Base-by-base conservation (phyloP, 2,797 vertebrate species). In the Buphagus erythrorhynchus region DNA sequence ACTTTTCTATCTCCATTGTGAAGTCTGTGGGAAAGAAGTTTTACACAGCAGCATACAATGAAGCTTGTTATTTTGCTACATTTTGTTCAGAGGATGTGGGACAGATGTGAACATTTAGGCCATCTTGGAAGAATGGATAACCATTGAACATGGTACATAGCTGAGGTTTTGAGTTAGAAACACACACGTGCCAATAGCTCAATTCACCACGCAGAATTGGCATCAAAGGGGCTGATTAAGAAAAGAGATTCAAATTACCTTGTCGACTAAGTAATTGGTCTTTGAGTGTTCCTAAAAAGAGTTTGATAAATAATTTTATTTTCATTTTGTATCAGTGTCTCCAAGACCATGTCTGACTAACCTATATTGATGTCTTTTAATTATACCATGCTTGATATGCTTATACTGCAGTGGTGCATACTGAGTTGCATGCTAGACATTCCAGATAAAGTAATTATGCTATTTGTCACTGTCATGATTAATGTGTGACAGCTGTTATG, bases 401-500 rank as follows among this genome's bases (percentile, higher is more conserved):
- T 97, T 97, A 71, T 51, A 29, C 71, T 92, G 97, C 95, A 89
- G 92, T 96, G 94, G 96, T 93, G 93, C 97, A 96, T 97, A 97
- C 97, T 96, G 97, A 96, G 97, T 82, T 97, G 94, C 96, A 98
- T 97, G 97, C 93, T 97, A 98, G 97, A 97, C 97, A 98, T 98
- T 98, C 97, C 94, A 97, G 97, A 98, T 98, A 98, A 97, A 98
- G 97, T 98, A 98, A 98, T 98, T 98, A 98, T 97, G 97, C 96
- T 97, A 98, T 98, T 98, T 98, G 98, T 98, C 98, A 98, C 97
- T 98, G 98, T 98, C 98, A 96, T 98, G 98, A 98, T 98, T 98
- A 98, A 98, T 98, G 97, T 97, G 97, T 98, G 98, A 98, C 98
- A 98, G 98, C 97, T 98, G 98, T 98, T 98, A 97, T 98, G 98